Conservation (phyloP, 2,888 invertebrate species). For the Yponomeuta cagnagella region DNA sequence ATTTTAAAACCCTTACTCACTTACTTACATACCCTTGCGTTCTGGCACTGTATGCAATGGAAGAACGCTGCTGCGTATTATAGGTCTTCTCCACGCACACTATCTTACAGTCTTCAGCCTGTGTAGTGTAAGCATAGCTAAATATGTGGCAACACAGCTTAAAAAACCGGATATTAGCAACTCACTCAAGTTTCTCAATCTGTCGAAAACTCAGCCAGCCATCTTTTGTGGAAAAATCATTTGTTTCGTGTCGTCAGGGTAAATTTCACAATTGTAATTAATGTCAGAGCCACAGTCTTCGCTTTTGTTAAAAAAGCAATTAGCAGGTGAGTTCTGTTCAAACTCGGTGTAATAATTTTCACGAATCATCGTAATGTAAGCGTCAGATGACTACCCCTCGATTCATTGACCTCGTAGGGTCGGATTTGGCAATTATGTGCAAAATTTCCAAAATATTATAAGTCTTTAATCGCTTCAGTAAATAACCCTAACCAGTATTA, state of each 20-base stretch:
- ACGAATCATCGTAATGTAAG: constrained; percentile 41
- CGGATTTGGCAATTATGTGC: constrained; percentile 46
- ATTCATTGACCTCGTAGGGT: constrained; percentile 73
- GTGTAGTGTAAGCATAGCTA: background rate
- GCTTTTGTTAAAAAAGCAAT: constrained; percentile 95
- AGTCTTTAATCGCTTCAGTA: constrained; percentile 22
- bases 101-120: too few species aligned
- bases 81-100: too few species aligned
- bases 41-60: too few species aligned
- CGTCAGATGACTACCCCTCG: constrained; percentile 55
- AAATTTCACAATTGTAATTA: constrained; percentile 88
- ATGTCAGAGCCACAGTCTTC: constrained; percentile 98
- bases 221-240: constrained; percentile 83
- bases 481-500: background rate
- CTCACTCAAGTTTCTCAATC: constrained; percentile 72
- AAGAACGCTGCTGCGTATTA: too few species aligned
- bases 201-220: constrained; percentile 78
- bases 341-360: constrained; percentile 32
- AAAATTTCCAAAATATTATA: constrained; percentile 18
- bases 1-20: too few species aligned
- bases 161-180: constrained; percentile 57
- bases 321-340: constrained; percentile 85
- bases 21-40: too few species aligned
- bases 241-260: constrained; percentile 83
- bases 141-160: constrained; percentile 40